Percentiles rank a stretch among this genome's conserved stretches.
phyloP scores from a whole-genome alignment of 2,797 vertebrate genomes.

The Rousettus madagascariensis region DNA sequence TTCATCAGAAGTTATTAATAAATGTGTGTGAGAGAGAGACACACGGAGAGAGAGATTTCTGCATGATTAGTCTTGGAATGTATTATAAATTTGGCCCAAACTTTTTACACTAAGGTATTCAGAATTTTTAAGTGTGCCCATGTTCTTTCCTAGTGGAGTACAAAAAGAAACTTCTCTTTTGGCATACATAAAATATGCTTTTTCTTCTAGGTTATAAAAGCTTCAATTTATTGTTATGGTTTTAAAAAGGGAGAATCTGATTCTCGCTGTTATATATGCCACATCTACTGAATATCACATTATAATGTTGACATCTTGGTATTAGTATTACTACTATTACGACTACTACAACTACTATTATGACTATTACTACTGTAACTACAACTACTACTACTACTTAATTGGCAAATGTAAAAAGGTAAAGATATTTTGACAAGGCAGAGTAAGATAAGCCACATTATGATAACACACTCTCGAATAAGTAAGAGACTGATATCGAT shows the following conservation, averaged over 20 bases:
- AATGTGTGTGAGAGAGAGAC: not conserved
- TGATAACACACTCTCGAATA: constrained; percentile 21
- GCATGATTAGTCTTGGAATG: not conserved
- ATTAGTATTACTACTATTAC: not conserved
- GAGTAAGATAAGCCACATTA: not conserved
- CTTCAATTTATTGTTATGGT: not conserved
- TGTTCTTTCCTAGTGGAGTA: not conserved
- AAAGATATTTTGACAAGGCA: not conserved
- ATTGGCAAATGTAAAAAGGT: not conserved
- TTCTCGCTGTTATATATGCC: not conserved
- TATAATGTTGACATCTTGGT: not conserved
- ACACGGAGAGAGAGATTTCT: not conserved
- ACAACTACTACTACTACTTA: not conserved
- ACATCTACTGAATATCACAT: not conserved
- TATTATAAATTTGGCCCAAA: not conserved
- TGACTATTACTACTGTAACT: not conserved
- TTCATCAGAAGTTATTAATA: not conserved
- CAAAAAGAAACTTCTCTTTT: not conserved
- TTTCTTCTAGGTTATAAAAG: not conserved
- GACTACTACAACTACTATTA: not conserved
- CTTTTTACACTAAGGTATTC: not conserved
- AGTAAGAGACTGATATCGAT: constrained; percentile 21
- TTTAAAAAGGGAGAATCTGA: not conserved
- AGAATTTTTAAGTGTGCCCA: not conserved
- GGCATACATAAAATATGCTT: not conserved